Conservation (phyloP, 2,888 invertebrate species). For the Ischnura elegans region DNA sequence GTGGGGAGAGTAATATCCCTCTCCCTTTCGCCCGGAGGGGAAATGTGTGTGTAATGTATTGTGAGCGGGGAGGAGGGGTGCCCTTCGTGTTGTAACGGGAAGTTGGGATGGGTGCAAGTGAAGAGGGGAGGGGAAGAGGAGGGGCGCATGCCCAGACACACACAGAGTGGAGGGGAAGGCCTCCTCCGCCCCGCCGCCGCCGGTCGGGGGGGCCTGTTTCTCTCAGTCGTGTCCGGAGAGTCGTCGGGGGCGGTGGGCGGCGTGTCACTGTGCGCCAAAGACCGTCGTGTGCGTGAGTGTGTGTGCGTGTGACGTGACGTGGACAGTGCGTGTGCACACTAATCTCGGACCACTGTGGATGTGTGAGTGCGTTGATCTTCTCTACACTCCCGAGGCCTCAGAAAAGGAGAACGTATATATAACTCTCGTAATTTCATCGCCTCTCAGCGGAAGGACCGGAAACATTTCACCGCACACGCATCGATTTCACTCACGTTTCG, state of each 20-base stretch:
- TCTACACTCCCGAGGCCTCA: not conserved
- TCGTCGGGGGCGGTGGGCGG: slow-evolving; percentile 1
- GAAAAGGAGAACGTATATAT: too few species aligned
- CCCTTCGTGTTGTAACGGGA: not conserved
- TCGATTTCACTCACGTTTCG: too few species aligned
- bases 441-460: too few species aligned
- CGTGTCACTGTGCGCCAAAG: not conserved
- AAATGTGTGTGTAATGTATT: too few species aligned
- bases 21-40: slow-evolving; percentile 46
- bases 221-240: not conserved
- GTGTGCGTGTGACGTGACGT: not conserved
- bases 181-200: too few species aligned
- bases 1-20: not conserved
- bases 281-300: not conserved
- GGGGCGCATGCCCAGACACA: not conserved
- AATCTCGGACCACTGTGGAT: too few species aligned
- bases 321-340: not conserved
- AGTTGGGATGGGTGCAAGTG: not conserved
- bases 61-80: not conserved
- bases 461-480: too few species aligned
- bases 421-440: too few species aligned
- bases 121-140: not conserved
- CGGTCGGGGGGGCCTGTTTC: not conserved
- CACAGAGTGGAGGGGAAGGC: too few species aligned
- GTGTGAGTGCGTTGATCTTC: not conserved